A percentile compares a stretch with the other conserved stretches of the same genome.
Evolutionary conservation across 2,888 invertebrate genomes (phyloP).

Genomic region (Eumerus sabulonum): DNA sequence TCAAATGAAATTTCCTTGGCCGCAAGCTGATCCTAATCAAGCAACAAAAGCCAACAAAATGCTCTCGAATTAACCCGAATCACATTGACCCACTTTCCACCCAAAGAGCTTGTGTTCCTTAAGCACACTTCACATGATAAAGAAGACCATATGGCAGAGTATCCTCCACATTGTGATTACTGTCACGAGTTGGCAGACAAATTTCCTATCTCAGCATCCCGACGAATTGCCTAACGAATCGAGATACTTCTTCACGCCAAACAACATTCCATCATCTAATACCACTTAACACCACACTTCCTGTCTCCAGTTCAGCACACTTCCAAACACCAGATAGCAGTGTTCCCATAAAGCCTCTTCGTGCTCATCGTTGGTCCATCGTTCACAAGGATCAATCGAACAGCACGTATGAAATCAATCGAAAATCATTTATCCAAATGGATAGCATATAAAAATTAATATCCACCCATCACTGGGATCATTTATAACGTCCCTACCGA

Average conservation of each 20-base stretch:
- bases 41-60: background rate
- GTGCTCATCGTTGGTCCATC: conserved; percentile 8
- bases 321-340: too few species aligned
- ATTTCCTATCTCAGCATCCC: conserved; percentile 15
- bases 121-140: background rate
- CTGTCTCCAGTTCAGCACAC: background rate
- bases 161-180: conserved; percentile 29
- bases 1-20: too few species aligned
- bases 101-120: background rate
- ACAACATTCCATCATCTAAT: conserved; percentile 56
- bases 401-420: conserved; percentile 60
- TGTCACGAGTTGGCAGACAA: conserved; percentile 47
- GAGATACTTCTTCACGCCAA: conserved; percentile 32
- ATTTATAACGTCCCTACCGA: conserved; percentile 50
- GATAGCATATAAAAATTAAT: conserved; percentile 64
- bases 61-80: background rate
- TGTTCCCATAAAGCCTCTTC: conserved; percentile 23
- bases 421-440: conserved; percentile 64
- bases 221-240: conserved; percentile 54
- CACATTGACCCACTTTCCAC: background rate
- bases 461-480: conserved; percentile 45
- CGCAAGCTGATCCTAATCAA: too few species aligned
- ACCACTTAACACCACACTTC: conserved; percentile 51
- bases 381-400: conserved; percentile 23
- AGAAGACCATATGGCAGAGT: background rate